phyloP scores from a whole-genome alignment of 2,797 vertebrate genomes.

The Manis crassicaudata region DNA sequence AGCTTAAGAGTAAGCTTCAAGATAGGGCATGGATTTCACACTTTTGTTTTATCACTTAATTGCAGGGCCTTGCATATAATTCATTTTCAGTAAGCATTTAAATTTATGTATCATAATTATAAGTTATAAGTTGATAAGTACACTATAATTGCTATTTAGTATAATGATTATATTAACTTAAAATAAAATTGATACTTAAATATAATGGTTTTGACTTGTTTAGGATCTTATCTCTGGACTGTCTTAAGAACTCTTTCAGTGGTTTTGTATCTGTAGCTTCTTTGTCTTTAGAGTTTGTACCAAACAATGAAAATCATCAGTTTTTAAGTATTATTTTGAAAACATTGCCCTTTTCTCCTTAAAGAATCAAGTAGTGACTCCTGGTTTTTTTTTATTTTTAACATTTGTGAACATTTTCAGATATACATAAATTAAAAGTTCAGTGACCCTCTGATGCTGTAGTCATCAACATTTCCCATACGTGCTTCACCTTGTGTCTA shows the following conservation, averaged over 20 bases:
- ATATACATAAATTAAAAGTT: conserved; percentile 19
- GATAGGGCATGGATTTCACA: neutral
- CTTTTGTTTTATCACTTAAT: conserved; percentile 7
- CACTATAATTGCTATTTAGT: neutral
- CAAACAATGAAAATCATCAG: conserved; percentile 45
- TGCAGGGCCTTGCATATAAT: neutral
- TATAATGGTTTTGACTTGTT: neutral
- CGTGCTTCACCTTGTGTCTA: neutral
- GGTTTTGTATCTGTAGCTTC: neutral
- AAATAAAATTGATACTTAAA: conserved; percentile 1
- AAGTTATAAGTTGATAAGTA: neutral
- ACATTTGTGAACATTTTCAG: neutral
- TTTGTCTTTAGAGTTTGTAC: neutral
- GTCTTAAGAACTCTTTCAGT: neutral
- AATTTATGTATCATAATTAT: neutral
- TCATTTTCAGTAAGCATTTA: neutral
- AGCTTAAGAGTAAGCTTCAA: conserved; percentile 15
- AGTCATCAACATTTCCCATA: neutral
- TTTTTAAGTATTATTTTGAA: conserved; percentile 16
- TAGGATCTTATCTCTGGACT: neutral
- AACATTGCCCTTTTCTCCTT: neutral
- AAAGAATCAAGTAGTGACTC: neutral
- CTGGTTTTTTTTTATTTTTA: conserved; percentile 25
- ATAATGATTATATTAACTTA: neutral
- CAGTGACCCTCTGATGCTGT: neutral